Base-by-base conservation (phyloP, 2,113 vertebrate genomes). In the Grantiella picta region DNA sequence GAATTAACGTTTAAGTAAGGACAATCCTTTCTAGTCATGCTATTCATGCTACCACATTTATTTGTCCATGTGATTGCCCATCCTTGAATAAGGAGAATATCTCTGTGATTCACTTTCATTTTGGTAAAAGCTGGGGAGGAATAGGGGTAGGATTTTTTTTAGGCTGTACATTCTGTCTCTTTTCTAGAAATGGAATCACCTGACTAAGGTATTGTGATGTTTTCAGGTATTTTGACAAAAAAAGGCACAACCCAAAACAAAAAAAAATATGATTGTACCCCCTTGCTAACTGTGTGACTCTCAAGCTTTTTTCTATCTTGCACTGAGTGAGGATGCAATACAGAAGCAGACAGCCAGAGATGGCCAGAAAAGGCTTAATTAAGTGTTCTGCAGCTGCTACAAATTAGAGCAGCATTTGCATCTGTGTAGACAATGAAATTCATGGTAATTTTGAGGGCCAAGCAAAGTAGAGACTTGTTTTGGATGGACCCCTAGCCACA, bases 321-420 rank as follows among this genome's bases (percentile, higher is more conserved):
- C 33, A 13, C 42, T 77, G 79, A 35, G 27, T 77, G 95, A 95
- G 91, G 92, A 92, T 80, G 53, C 5, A 66, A 35, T 69, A 92
- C 63, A 95, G 93, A 92, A 89, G 75, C 80, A 90, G 70, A 63
- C 59, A 95, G 85, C 80, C 90, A 61, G 23, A 94, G 88, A 95
- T 94, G 79, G 79, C 66, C 85, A 96, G 90, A 96, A 97, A 93
- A 96, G 86, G 88, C 88, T 86, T 92, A 85, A 90, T 93, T 89
- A 92, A 85, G 63, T 92, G 89, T 95, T 97, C 92, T 94, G 84
- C 91, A 95, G 93, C 86, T 90, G 96, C 86, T 93, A 29, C 63
- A 90, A 92, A 88, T 96, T 89, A 85, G 73, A 86, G 79, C 90
- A 95, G 76, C 86, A 92, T 96, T 93, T 77, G 72, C 79, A 89